Conservation (phyloP, 2,888 invertebrate genomes). For the Conistra vaccinii region DNA sequence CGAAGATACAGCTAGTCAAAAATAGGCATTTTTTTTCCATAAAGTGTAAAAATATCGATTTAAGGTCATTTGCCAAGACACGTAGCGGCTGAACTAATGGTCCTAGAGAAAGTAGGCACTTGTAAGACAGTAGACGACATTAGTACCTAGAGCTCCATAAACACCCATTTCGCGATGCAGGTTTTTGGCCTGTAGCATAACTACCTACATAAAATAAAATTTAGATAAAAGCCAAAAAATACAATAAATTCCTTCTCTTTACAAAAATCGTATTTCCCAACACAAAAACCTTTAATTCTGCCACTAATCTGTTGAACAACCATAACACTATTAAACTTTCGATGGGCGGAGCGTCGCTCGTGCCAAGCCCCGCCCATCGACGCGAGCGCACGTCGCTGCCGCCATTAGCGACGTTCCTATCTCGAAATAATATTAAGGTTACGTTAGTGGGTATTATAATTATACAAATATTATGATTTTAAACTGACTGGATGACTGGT, state of each 20-base stretch:
- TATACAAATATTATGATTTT: constrained; percentile 6
- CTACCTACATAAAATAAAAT: no score
- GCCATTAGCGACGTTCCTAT: constrained; percentile 45
- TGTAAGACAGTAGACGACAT: no score
- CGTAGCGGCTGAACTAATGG: no score
- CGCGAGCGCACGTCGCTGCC: constrained; percentile 64
- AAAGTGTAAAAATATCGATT: no score
- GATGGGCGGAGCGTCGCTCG: constrained; percentile 53
- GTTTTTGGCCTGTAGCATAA: no score
- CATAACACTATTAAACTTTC: constrained; percentile 54
- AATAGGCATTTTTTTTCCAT: no score
- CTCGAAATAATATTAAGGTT: constrained; percentile 60
- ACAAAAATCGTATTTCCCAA: background rate
- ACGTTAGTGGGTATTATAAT: background rate
- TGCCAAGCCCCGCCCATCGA: constrained; percentile 74
- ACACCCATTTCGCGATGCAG: no score
- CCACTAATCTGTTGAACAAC: constrained; percentile 19
- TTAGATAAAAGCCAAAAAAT: no score
- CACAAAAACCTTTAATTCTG: constrained; percentile 31
- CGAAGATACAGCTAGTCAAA: no score
- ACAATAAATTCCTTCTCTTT: background rate
- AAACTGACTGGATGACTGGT: background rate
- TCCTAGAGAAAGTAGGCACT: no score
- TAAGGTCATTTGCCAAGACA: no score
- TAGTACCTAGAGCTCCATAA: no score